Evolutionary conservation across 2,113 vertebrate genomes (phyloP), one percentile per base, ranked within the genome.

Genomic region (Campylomormyrus tamandua): DNA sequence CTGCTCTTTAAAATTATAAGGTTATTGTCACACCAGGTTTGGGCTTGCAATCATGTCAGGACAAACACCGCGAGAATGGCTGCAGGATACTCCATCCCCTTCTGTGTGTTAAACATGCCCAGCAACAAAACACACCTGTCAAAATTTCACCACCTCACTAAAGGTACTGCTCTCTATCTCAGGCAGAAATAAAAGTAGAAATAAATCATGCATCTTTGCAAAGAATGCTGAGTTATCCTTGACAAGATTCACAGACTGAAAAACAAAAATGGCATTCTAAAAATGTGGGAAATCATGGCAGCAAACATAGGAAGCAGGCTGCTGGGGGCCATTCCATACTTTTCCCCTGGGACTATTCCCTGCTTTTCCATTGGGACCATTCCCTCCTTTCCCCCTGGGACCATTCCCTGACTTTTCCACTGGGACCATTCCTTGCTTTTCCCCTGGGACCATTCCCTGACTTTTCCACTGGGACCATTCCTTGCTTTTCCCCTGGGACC

Each of bases 291-390:
- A 74, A 74, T 39, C 11, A 77, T 77, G 15, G 70, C 27, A 17
- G 10, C 11, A 77, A 19, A 39, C 24, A 27, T 11, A 62, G 56
- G 7, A 62, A 62, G 8, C 56, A 8, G 53, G 21, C 24, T n/a
- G 7, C 21, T n/a, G 8, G 58, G 53, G 53, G 3, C 5, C 19
- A 19, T 56, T 53, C 52, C 5, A 0, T 21, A 0, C 3, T 52
- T 52, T 17, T 17, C 15, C 15, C 0, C 2, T 62, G 58, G 58
- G 58, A 62, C 58, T 24, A 62, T 58, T 24, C 53, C 6, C 1
- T 6, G 0, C 1, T 56, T 56, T 56, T 56, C 5, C 8, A 0
- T n/a, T 66, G n/a, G 58, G 58, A 66, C 58, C 8, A 66, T 27
- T 27, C 17, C 19, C 0, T 5, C 2, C 50, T 52, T 52, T 52